A percentile compares a stretch with the other conserved stretches of the same genome.
phyloP scores from a whole-genome alignment of 2,888 invertebrate genomes.

The Myopa testacea region DNA sequence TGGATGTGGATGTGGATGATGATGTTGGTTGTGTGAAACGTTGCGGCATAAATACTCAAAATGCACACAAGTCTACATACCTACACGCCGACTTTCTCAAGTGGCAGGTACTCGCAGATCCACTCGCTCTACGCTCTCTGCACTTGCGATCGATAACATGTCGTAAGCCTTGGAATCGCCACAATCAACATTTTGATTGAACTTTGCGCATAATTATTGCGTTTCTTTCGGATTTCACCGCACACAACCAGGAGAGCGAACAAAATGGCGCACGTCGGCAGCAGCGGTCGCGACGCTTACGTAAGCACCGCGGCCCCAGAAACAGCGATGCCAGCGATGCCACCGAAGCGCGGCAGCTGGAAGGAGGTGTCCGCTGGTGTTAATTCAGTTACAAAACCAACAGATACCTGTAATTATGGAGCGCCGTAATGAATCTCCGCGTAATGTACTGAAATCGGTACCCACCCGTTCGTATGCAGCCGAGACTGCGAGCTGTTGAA shows the following conservation, averaged over 20 bases:
- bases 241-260: neutral
- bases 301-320: neutral
- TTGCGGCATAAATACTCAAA: neutral
- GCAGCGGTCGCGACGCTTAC: neutral
- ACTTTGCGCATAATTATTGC: neutral
- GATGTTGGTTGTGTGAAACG: neutral
- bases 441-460: neutral
- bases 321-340: neutral
- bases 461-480: constrained; percentile 1
- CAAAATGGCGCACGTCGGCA: constrained; percentile 12
- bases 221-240: neutral
- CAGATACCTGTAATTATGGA: constrained; percentile 33
- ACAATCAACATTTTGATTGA: constrained; percentile 14
- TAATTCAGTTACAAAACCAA: constrained; percentile 43
- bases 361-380: constrained; percentile 36
- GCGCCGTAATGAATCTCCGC: constrained; percentile 24
- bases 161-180: neutral
- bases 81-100: neutral
- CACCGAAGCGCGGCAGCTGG: neutral
- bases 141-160: neutral
- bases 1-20: neutral
- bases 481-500: neutral
- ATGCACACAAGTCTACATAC: neutral
- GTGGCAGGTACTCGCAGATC: neutral
- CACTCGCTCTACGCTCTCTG: neutral